Conservation (phyloP, 2,888 invertebrate species). For the Gymnoscelis rufifasciata region DNA sequence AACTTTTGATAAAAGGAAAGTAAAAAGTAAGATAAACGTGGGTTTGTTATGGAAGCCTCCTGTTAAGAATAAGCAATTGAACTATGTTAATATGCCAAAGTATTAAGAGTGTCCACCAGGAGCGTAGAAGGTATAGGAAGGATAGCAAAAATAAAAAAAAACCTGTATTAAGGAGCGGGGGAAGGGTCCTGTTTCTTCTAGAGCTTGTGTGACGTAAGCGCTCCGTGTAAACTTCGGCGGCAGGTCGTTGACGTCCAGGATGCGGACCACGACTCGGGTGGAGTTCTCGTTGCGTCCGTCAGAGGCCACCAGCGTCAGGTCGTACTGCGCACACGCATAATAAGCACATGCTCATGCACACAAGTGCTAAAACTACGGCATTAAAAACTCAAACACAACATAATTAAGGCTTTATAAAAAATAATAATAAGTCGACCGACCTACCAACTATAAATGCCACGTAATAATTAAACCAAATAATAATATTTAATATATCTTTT, state of each 20-base stretch:
- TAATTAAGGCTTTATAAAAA: not conserved
- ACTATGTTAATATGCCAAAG: not conserved
- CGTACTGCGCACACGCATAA: conserved; percentile 83
- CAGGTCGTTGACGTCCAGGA: conserved; percentile 93
- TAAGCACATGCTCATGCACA: conserved; percentile 72
- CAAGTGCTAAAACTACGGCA: conserved; percentile 17
- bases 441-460: too few species aligned
- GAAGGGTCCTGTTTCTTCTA: conserved; percentile 88
- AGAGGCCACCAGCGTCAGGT: conserved; percentile 92
- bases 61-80: not conserved
- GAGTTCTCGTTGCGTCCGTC: conserved; percentile 94
- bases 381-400: conserved; percentile 1
- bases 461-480: not conserved
- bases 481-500: too few species aligned
- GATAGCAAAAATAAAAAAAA: conserved; percentile 57
- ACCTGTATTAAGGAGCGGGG: conserved; percentile 86
- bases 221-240: conserved; percentile 88
- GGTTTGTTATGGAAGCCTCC: not conserved
- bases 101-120: conserved; percentile 1
- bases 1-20: conserved; percentile 1
- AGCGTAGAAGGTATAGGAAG: conserved; percentile 16
- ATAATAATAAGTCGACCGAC: not conserved
- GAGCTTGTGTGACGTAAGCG: conserved; percentile 84
- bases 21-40: not conserved
- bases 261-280: conserved; percentile 88